Evolutionary conservation across 2,113 vertebrate species (phyloP).

Genomic region (Chloebia gouldiae): DNA sequence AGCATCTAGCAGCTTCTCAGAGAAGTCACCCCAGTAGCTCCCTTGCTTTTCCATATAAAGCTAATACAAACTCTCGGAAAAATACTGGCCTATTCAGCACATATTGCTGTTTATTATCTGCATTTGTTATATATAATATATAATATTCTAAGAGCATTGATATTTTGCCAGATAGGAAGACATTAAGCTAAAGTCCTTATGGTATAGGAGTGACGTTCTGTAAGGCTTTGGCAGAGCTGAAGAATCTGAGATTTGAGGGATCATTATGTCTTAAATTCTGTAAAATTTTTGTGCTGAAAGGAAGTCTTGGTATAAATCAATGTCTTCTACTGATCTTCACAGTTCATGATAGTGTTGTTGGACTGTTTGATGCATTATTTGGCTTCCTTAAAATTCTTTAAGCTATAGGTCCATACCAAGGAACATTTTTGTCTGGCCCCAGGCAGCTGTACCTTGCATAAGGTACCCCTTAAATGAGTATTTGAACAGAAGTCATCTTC

Average conservation of each 20-base stretch:
- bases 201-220: background rate
- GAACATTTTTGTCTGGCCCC: background rate
- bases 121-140: background rate
- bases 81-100: background rate
- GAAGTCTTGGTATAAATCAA: background rate
- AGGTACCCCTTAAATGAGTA: accelerated
- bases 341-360: background rate
- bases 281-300: background rate
- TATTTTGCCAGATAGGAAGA: background rate
- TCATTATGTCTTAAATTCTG: background rate
- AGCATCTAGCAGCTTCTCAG: background rate
- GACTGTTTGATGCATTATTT: background rate
- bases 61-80: background rate
- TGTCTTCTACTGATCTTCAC: background rate
- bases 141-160: background rate
- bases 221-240: background rate
- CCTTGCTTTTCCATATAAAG: background rate
- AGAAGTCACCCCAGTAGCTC: background rate
- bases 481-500: background rate
- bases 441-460: background rate
- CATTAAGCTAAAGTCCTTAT: background rate
- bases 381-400: background rate
- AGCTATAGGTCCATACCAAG: background rate
- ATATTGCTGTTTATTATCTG: background rate
- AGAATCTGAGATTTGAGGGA: background rate